Base-by-base conservation (phyloP, 2,888 invertebrate species). In the Leptura quadrifasciata region DNA sequence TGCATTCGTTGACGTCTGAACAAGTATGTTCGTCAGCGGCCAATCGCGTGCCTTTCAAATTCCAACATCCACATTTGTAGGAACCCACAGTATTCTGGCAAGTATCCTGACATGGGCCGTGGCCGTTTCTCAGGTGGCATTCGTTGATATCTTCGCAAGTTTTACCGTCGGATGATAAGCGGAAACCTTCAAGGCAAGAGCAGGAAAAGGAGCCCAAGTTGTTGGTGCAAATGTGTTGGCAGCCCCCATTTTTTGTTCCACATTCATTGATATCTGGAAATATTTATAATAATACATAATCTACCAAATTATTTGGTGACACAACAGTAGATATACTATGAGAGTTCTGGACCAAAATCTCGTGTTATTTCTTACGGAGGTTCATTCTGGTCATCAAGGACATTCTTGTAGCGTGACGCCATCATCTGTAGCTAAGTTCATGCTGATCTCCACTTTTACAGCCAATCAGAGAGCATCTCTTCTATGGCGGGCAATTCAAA, bases 81-180 rank as follows among this genome's bases (percentile, higher is more conserved):
- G 91, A 89, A 60, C 93, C 93, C 82, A 90, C 89, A 55, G 90
- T 90, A 86, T 93, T 93, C 79, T 87, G 86, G 85, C 93, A 94
- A 47, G 89, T 89, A 82, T 92, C 93, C 86, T 93, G 92, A 85
- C 93, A 94, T 12, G 93, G 92, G 4, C 93, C 93, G 86, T 92
- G 92, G 2, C 93, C 93, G 86, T 92, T 93, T 82, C 92, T 91
- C 81, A 91, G 87, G 54, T 92, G 88, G 84, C 93, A 93, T 86
- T 93, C 93, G 87, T 93, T 92, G 81, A 92, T 89, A 87, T 93
- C 93, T 91, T 87, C 80, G 81, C 87, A 88, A 9, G 79, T 65
- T 72, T 81, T 83, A 18, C 83, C 81, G 75, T 84, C 82, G 15
- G 81, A 74, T 10, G 75, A 58, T 68, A 92, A 87, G 79, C 91